Percentiles rank a stretch among this genome's conserved stretches.
phyloP scores from a whole-genome alignment of 2,888 invertebrate species.

The Nowickia ferox region DNA sequence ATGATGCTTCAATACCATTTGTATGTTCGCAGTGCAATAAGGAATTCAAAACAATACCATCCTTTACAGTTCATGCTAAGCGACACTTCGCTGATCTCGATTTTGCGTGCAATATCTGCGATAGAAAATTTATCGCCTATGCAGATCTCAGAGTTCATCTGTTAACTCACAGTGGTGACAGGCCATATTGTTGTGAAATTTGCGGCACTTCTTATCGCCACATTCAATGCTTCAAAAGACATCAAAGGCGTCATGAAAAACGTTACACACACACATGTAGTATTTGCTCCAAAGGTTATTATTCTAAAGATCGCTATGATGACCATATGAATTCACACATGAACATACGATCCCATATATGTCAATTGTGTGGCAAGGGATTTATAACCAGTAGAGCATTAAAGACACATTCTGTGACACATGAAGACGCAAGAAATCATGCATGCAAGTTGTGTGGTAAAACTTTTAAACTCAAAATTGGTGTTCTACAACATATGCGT shows the following conservation, averaged over 20 bases:
- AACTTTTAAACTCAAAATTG: constrained; percentile 65
- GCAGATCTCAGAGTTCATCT: constrained; percentile 62
- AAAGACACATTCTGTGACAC: constrained; percentile 63
- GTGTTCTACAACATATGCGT: constrained; percentile 65
- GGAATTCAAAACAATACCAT: constrained; percentile 42
- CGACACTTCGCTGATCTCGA: constrained; percentile 64
- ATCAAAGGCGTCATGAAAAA: constrained; percentile 60
- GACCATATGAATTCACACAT: constrained; percentile 69
- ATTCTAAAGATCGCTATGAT: constrained; percentile 58
- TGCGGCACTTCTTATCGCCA: constrained; percentile 66
- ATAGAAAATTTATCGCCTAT: constrained; percentile 53
- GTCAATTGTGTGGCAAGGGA: constrained; percentile 63
- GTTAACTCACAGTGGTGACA: constrained; percentile 59
- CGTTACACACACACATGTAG: constrained; percentile 63
- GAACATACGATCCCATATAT: constrained; percentile 61
- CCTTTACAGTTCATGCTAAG: constrained; percentile 62
- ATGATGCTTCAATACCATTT: constrained; percentile 60
- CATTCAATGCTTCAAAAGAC: constrained; percentile 55
- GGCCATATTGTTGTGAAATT: constrained; percentile 66
- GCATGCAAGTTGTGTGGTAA: constrained; percentile 68
- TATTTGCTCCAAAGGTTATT: constrained; percentile 67
- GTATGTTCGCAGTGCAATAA: constrained; percentile 63
- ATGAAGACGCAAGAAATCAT: constrained; percentile 66
- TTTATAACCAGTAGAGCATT: constrained; percentile 67
- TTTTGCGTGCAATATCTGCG: constrained; percentile 57